These are phyloP conservation scores for Danio albolineatus DNA, from an alignment of 2,797 vertebrate genomes.

Conservation along the genomic window DNA sequence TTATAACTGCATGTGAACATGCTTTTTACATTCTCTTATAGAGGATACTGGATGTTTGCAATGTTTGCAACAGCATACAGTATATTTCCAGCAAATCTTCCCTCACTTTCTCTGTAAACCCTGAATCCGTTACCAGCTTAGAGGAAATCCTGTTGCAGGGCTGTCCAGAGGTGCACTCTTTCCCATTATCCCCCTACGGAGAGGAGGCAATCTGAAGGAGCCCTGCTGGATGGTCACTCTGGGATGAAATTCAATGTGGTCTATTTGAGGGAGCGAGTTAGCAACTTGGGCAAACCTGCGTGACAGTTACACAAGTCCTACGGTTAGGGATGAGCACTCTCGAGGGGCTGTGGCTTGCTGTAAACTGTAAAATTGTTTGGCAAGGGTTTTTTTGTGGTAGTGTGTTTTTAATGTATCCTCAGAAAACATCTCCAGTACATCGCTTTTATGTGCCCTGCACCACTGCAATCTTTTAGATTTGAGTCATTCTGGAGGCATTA, in stretches of 20 bases:
- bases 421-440: not conserved
- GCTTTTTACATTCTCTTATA: not conserved
- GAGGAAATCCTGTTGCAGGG: constrained; percentile 17
- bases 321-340: constrained; percentile 36
- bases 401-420: constrained; percentile 15
- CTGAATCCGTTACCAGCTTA: constrained; percentile 8
- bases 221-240: not conserved
- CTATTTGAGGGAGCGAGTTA: constrained; percentile 30
- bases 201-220: constrained; percentile 9
- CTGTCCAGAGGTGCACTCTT: constrained; percentile 3
- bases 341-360: not conserved
- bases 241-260: constrained; percentile 20
- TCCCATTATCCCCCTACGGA: constrained; percentile 42
- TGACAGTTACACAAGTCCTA: constrained; percentile 22
- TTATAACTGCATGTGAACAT: too few species aligned
- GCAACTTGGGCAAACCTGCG: constrained; percentile 10
- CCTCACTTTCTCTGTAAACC: constrained; percentile 9
- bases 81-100: constrained; percentile 3
- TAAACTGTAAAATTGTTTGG: constrained; percentile 41
- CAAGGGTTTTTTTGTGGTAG: not conserved
- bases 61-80: not conserved
- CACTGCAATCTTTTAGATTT: not conserved
- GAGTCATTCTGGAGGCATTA: not conserved
- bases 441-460: not conserved
- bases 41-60: not conserved